These are phyloP conservation scores for Mastacembelus armatus DNA, from an alignment of 2,797 vertebrate species.

Conservation along the genomic window DNA sequence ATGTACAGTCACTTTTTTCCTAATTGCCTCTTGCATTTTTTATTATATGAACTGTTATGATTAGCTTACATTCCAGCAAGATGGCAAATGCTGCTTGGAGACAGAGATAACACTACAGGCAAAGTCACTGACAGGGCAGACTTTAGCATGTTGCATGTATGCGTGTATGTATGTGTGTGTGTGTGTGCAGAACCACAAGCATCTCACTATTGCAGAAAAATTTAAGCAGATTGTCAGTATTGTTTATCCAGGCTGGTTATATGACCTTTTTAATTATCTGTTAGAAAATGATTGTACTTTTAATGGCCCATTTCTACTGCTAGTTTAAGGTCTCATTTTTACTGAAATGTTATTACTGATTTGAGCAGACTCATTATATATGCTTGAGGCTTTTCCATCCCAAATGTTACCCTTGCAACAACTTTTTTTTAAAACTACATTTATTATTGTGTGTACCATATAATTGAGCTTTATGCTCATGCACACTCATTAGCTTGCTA, in stretches of 20 bases:
- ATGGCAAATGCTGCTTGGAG: neutral
- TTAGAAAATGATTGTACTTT: conserved; percentile 28
- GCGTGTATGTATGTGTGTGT: conserved; percentile 3
- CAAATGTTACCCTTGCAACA: conserved; percentile 36
- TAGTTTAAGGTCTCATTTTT: conserved; percentile 15
- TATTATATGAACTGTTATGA: conserved; percentile 10
- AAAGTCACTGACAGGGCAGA: conserved; percentile 6
- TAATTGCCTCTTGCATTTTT: neutral
- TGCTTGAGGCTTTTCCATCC: conserved; percentile 34
- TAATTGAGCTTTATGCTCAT: conserved; percentile 61
- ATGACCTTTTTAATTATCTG: conserved; percentile 33
- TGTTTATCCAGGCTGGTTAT: conserved; percentile 25
- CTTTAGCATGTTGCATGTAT: conserved; percentile 8
- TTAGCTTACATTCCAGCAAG: conserved; percentile 13
- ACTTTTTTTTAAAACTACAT: conserved; percentile 3
- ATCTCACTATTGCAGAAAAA: conserved; percentile 35
- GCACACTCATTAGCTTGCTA: conserved; percentile 48
- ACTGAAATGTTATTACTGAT: conserved; percentile 24
- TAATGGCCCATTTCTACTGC: conserved; percentile 11
- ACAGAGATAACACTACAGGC: neutral
- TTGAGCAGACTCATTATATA: conserved; percentile 37
- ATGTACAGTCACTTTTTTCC: neutral
- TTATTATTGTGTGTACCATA: conserved; percentile 23
- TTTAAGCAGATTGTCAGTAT: conserved; percentile 2
- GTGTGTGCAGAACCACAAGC: conserved; percentile 2